Conservation (phyloP, 2,797 vertebrate genomes). For the Falco biarmicus region DNA sequence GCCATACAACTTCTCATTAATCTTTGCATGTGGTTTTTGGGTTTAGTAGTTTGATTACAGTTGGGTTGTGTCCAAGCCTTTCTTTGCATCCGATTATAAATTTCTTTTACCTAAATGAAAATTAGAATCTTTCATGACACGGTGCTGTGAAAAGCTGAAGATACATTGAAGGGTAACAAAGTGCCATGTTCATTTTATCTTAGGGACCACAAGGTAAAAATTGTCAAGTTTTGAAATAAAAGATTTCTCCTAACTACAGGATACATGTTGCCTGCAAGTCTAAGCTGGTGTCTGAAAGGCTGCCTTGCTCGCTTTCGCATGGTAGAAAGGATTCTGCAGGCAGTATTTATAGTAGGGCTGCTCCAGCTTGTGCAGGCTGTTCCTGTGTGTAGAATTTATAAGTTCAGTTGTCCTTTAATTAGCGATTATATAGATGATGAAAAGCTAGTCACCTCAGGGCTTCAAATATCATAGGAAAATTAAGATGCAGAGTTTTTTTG, state of each 20-base stretch:
- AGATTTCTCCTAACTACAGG: not conserved
- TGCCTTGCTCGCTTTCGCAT: not conserved
- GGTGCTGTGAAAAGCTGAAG: not conserved
- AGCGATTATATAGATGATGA: not conserved
- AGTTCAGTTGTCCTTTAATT: not conserved
- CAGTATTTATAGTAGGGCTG: not conserved
- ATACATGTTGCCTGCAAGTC: not conserved
- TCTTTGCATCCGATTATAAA: not conserved
- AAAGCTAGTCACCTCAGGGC: not conserved
- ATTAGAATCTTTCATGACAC: not conserved
- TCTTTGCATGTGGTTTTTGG: not conserved
- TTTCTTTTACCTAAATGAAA: not conserved
- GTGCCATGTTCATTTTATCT: not conserved
- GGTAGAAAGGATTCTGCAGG: not conserved
- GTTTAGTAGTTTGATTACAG: not conserved
- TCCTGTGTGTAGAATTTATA: not conserved
- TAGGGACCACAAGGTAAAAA: not conserved
- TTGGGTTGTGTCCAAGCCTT: not conserved
- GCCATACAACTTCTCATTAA: not conserved
- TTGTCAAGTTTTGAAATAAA: not conserved
- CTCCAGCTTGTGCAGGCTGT: not conserved
- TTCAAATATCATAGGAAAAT: not conserved
- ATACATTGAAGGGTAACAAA: not conserved
- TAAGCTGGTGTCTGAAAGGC: not conserved
- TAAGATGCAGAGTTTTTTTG: not conserved